A percentile compares a stretch with the other conserved stretches of the same genome.
phyloP scores from a whole-genome alignment of 2,888 invertebrate species.

The Cephus sareptanus region DNA sequence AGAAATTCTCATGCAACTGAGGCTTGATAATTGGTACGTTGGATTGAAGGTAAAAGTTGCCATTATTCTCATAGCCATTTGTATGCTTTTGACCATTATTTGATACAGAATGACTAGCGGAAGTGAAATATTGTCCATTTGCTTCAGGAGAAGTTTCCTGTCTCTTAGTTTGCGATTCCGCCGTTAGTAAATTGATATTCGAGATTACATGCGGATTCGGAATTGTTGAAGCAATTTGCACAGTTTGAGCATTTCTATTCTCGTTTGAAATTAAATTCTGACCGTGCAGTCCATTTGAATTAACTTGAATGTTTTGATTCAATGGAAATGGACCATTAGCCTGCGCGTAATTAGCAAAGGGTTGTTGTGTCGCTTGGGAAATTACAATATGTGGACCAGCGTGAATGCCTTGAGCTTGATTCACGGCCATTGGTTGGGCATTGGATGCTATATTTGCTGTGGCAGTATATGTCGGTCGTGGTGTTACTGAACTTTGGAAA shows the following conservation, averaged over 20 bases:
- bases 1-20: constrained; percentile 32
- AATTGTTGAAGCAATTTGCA: constrained; percentile 25
- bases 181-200: constrained; percentile 25
- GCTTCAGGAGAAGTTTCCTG: constrained; percentile 12
- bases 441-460: constrained; percentile 9
- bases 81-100: constrained; percentile 30
- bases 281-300: constrained; percentile 46
- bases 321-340: constrained; percentile 14
- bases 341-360: constrained; percentile 37
- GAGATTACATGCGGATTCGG: constrained; percentile 24
- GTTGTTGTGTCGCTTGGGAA: constrained; percentile 47
- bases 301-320: constrained; percentile 47
- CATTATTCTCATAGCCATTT: constrained; percentile 19
- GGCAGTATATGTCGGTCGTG: constrained; percentile 33
- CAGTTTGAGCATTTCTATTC: constrained; percentile 4
- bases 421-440: neutral
- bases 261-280: constrained; percentile 40
- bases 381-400: constrained; percentile 24
- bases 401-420: constrained; percentile 12
- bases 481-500: constrained; percentile 30
- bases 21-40: constrained; percentile 32
- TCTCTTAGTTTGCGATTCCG: constrained; percentile 38
- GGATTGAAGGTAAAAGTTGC: constrained; percentile 32
- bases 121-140: constrained; percentile 45
- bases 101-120: constrained; percentile 49